Base-by-base conservation (phyloP, 2,113 vertebrate species). In the Sphaerodactylus townsendi region DNA sequence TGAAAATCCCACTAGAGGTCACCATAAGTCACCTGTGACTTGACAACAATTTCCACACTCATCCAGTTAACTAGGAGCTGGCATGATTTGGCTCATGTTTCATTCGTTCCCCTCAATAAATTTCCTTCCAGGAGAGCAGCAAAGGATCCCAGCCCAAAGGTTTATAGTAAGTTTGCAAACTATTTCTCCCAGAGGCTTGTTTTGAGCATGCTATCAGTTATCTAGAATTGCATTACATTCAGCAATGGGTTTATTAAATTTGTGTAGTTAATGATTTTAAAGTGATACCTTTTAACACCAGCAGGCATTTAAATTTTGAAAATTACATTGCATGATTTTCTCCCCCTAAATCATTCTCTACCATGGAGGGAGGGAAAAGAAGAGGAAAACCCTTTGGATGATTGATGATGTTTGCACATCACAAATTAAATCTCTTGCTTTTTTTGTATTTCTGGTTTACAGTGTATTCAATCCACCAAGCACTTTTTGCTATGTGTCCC, bases 381-480 rank as follows among this genome's bases (percentile, higher is more conserved):
- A 19, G 53, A 19, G 19, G 21, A 7, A 71, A n/a, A n/a, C 62
- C 41, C 69, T 25, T 44, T 4, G n/a, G 69, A 82, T 82, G 70
- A 82, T 73, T 82, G 73, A 73, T 73, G 69, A 73, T 62, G 80
- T 73, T 82, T 82, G 68, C 30, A 44, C 46, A 73, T 33, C 69
- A 73, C 80, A 82, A 73, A 82, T 62, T 82, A 82, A 82, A 82
- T 82, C 80, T 81, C 35, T 72, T n/a, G 33, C 4, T 68, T 56
- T 81, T 35, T 73, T 73, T 72, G 17, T 53, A 82, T 73, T 62
- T 82, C 53, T 73, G 72, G 62, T 73, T 82, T 82, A 46, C 53
- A 64, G 23, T 46, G 53, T 28, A 80, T 80, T 81, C 50, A 59
- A 23, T 33, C 37, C 69, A 72, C 28, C 35, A 39, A 56, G 46